Conservation (phyloP, 2,113 vertebrate species). For the Rhinolophus ferrumequinum region DNA sequence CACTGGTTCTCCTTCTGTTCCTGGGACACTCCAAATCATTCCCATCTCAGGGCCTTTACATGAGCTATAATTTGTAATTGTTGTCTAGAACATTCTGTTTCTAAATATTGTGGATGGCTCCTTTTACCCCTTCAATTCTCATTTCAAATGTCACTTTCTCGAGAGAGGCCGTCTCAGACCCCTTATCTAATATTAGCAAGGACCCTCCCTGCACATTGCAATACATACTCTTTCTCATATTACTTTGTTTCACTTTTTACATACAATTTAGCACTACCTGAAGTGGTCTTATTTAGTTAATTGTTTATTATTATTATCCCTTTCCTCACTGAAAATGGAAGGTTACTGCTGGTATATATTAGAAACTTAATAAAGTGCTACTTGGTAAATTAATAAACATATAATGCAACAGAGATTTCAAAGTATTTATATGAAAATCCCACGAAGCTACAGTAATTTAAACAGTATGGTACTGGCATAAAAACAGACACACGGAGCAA, state of each 20-base stretch:
- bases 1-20: neutral
- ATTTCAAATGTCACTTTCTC: neutral
- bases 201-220: neutral
- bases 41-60: neutral
- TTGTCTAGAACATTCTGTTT: neutral
- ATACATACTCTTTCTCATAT: neutral
- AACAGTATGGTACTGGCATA: neutral
- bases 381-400: neutral
- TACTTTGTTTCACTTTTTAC: neutral
- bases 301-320: neutral
- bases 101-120: neutral
- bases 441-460: neutral
- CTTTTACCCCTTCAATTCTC: neutral
- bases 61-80: neutral
- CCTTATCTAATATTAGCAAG: neutral
- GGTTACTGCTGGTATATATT: neutral
- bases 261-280: neutral
- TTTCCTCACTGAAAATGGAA: neutral
- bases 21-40: neutral
- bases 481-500: neutral
- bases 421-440: neutral
- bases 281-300: neutral
- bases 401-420: conserved; percentile 4
- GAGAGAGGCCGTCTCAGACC: neutral
- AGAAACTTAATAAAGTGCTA: neutral